Conservation (phyloP, 2,888 invertebrate species). For the Pseudococcus viburni region DNA sequence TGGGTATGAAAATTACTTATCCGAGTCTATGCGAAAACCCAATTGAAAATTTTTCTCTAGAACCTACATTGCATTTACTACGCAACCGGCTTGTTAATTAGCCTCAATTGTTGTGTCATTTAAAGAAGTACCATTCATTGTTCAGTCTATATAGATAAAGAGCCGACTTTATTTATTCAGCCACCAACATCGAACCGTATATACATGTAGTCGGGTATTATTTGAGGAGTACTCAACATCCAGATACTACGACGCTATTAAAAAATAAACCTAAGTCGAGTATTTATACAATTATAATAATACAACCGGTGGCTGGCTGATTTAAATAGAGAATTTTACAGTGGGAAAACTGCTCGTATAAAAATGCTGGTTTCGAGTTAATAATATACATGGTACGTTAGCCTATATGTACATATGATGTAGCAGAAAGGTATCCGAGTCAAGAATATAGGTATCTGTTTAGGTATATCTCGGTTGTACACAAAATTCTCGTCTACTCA, state of each 20-base stretch:
- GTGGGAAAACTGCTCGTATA: too few relatives aligned
- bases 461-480: not conserved
- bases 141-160: not conserved
- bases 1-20: too few relatives aligned
- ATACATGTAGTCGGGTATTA: not conserved
- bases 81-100: not conserved
- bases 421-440: not conserved
- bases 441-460: not conserved
- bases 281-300: not conserved
- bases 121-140: slow-evolving; percentile 2
- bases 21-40: not conserved
- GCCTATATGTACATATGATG: too few relatives aligned
- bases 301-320: not conserved
- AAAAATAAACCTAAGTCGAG: not conserved
- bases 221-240: slow-evolving; percentile 20
- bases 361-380: too few relatives aligned
- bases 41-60: not conserved
- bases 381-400: too few relatives aligned
- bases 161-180: slow-evolving; percentile 16
- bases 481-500: not conserved
- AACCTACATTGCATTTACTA: not conserved
- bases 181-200: slow-evolving; percentile 24
- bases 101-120: slow-evolving; percentile 24
- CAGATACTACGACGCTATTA: not conserved
- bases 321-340: too few relatives aligned